phyloP scores from a whole-genome alignment of 2,797 vertebrate species.

The Ceryle rudis region DNA sequence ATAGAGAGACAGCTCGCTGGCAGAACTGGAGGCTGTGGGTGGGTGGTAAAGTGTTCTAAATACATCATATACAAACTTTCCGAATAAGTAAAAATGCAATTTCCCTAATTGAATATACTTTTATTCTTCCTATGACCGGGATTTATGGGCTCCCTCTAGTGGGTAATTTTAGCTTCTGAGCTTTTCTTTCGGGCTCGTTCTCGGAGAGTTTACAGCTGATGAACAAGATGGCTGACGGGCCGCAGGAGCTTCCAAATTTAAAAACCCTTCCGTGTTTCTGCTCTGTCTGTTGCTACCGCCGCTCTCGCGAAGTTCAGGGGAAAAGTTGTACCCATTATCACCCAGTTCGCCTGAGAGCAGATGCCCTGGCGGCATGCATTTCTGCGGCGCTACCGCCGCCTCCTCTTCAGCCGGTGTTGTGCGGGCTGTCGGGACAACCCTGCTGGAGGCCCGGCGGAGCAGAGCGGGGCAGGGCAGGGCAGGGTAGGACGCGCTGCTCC shows the following conservation, averaged over 20 bases:
- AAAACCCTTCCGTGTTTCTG: background rate
- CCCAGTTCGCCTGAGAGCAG: fast-evolving
- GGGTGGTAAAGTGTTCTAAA: background rate
- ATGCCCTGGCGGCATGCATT: fast-evolving
- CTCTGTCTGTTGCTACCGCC: background rate
- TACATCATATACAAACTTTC: background rate
- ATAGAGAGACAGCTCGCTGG: background rate
- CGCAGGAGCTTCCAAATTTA: background rate
- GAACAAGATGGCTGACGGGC: constrained; percentile 76
- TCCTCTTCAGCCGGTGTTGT: fast-evolving
- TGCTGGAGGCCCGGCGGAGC: background rate
- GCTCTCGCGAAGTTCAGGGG: background rate
- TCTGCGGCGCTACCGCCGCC: background rate
- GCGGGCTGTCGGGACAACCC: fast-evolving
- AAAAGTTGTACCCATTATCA: background rate
- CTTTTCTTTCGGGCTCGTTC: background rate
- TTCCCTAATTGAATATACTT: background rate
- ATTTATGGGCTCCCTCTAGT: constrained; percentile 73
- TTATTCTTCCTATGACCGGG: background rate
- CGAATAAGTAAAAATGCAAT: constrained; percentile 5
- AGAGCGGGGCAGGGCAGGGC: no score
- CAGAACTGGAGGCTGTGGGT: background rate
- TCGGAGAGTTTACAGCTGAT: background rate
- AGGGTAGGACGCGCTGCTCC: no score
- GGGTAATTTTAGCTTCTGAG: background rate